Conservation (phyloP, 2,113 vertebrate species). For the Gila orcuttii region DNA sequence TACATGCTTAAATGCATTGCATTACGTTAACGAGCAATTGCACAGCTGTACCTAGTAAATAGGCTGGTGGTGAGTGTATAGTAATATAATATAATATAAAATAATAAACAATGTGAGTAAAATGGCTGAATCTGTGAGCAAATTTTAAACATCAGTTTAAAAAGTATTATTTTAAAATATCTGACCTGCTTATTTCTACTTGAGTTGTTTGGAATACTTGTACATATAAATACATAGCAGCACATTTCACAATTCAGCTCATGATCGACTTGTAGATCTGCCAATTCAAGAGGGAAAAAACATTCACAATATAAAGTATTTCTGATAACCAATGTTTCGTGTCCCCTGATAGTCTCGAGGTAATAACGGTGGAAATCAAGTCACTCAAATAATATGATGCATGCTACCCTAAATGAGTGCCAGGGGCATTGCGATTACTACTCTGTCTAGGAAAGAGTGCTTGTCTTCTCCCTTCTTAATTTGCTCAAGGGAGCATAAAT, state of each 20-base stretch:
- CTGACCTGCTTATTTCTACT: not conserved
- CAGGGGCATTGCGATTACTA: conserved; percentile 9
- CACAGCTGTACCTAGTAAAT: too few relatives aligned
- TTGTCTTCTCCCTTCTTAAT: conserved; percentile 41
- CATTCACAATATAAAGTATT: not conserved
- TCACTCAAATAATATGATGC: conserved; percentile 17
- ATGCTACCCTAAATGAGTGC: conserved; percentile 17
- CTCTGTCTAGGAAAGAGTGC: conserved; percentile 42
- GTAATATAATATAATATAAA: not conserved
- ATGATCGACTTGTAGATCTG: not conserved
- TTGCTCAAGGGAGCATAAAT: conserved; percentile 45
- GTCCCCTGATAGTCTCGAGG: not conserved
- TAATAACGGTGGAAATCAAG: conserved; percentile 22
- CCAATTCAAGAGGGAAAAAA: not conserved
- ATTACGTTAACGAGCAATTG: too few relatives aligned
- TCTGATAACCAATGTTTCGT: not conserved
- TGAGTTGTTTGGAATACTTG: not conserved
- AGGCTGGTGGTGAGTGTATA: too few relatives aligned
- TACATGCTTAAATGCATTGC: too few relatives aligned
- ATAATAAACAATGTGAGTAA: not conserved
- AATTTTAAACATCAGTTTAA: too few relatives aligned
- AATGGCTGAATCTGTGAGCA: not conserved
- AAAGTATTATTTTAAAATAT: not conserved
- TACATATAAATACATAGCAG: not conserved
- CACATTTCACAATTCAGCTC: not conserved